phyloP scores from a whole-genome alignment of 2,113 vertebrate genomes.

The Rousettus leschenaultii region DNA sequence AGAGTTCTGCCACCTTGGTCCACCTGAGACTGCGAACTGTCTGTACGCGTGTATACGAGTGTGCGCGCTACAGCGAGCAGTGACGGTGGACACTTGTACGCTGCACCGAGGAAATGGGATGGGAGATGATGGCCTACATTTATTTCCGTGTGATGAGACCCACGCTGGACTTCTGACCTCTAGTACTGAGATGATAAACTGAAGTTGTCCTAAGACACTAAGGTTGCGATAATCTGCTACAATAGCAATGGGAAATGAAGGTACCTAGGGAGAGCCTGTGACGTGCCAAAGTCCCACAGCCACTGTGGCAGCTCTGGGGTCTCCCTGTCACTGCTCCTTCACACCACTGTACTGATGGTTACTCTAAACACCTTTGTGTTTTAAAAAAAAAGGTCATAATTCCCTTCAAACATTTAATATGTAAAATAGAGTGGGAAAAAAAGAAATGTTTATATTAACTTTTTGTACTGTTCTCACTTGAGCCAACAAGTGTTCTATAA shows the following conservation, averaged over 20 bases:
- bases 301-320: background rate
- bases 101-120: background rate
- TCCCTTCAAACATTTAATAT: background rate
- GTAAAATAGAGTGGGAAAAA: background rate
- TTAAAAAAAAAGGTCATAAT: background rate
- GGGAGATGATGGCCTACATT: background rate
- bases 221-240: too few species aligned
- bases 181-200: background rate
- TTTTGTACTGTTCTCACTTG: background rate
- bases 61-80: background rate
- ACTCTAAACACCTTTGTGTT: background rate
- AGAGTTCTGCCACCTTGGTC: background rate
- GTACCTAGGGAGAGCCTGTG: background rate
- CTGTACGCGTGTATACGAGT: rapidly evolving
- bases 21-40: background rate
- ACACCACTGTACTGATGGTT: background rate
- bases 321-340: background rate
- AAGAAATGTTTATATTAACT: background rate
- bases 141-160: background rate
- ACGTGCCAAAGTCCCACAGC: background rate
- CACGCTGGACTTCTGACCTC: background rate
- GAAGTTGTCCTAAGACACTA: background rate
- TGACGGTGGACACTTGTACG: background rate
- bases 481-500: background rate
- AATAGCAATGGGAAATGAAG: background rate